Conservation (phyloP, 2,888 invertebrate genomes). For the Cantharis flavilabris region DNA sequence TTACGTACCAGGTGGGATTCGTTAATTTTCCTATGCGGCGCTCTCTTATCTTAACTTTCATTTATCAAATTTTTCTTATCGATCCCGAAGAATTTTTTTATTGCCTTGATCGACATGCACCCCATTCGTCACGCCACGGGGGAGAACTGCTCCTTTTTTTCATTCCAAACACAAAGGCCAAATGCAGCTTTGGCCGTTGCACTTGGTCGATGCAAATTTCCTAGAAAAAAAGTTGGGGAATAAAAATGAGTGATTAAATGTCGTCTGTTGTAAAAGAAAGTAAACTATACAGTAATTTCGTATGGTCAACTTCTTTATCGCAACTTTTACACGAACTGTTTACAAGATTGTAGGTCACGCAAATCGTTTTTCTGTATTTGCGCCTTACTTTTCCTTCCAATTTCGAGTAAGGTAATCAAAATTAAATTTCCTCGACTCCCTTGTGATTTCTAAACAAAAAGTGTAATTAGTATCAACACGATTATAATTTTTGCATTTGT, state of each 20-base stretch:
- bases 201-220: neutral
- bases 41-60: constrained; percentile 2
- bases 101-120: neutral
- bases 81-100: neutral
- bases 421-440: constrained; percentile 16
- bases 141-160: neutral
- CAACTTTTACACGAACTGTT: constrained; percentile 28
- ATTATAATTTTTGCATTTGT: neutral
- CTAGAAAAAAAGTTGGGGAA: neutral
- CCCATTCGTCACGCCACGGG: neutral
- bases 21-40: neutral
- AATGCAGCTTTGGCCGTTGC: neutral
- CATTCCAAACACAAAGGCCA: neutral
- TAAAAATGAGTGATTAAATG: neutral
- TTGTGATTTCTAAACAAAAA: neutral
- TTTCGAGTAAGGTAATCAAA: constrained; percentile 10
- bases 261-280: neutral
- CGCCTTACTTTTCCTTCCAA: constrained; percentile 10
- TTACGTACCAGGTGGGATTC: constrained; percentile 15
- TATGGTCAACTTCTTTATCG: constrained; percentile 21
- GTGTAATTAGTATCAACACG: neutral
- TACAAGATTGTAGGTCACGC: constrained; percentile 25
- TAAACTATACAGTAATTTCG: constrained; percentile 24
- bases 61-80: neutral
- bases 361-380: constrained; percentile 12